Conservation (phyloP, 2,797 vertebrate genomes). For the Lagorchestes hirsutus region DNA sequence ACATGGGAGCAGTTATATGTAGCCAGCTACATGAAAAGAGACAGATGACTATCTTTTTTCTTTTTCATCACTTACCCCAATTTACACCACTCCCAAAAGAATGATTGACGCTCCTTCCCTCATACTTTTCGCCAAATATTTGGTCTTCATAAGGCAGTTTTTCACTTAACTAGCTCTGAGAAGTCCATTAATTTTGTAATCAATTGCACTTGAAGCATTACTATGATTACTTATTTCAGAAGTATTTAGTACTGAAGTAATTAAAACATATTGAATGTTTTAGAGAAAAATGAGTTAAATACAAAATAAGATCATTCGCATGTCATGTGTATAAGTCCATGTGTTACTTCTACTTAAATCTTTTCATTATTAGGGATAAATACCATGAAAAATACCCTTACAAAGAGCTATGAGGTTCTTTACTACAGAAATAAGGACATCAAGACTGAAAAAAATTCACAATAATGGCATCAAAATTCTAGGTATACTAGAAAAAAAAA, state of each 20-base stretch:
- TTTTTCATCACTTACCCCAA: background rate
- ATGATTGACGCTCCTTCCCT: background rate
- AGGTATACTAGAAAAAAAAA: slow-evolving; percentile 74
- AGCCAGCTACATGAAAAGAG: background rate
- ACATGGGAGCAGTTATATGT: background rate
- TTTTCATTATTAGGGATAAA: slow-evolving; percentile 67
- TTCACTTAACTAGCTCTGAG: slow-evolving; percentile 27
- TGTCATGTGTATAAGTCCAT: slow-evolving; percentile 60
- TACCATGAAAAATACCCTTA: slow-evolving; percentile 73
- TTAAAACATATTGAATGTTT: background rate
- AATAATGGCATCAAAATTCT: slow-evolving; percentile 84
- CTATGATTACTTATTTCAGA: background rate
- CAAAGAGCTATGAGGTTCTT: slow-evolving; percentile 81
- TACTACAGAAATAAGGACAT: slow-evolving; percentile 81
- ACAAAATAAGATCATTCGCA: background rate
- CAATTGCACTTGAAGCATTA: slow-evolving; percentile 30
- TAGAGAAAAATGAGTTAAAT: slow-evolving; percentile 33
- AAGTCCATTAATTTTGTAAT: slow-evolving; percentile 29
- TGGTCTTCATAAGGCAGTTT: background rate
- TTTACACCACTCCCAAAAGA: background rate
- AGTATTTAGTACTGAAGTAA: slow-evolving; percentile 48
- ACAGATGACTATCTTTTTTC: background rate
- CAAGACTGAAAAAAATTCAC: slow-evolving; percentile 83
- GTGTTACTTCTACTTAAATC: slow-evolving; percentile 73
- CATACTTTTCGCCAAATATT: background rate